phyloP scores from a whole-genome alignment of 92 coral and sea anemone genomes.

The Diadumene lineata region DNA sequence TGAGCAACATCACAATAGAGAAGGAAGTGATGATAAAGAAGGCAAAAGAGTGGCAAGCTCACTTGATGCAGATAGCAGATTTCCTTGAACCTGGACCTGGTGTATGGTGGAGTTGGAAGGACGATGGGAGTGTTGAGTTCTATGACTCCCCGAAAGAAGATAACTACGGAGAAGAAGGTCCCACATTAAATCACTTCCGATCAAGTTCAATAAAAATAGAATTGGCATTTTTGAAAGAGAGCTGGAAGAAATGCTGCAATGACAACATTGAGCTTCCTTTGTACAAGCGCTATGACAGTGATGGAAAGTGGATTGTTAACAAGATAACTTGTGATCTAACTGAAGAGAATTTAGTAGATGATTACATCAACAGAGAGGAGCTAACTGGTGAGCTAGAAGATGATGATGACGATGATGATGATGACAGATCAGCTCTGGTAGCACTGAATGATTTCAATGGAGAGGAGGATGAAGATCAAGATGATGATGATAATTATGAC shows the following conservation, averaged over 20 bases:
- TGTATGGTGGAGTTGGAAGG: slow-evolving; percentile 48
- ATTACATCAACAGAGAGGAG: neutral
- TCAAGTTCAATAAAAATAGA: slow-evolving; percentile 30
- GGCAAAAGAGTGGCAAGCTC: slow-evolving; percentile 48
- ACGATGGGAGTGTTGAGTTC: slow-evolving; percentile 50
- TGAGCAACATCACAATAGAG: slow-evolving; percentile 35
- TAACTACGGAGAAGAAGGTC: slow-evolving; percentile 40
- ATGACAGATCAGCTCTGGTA: neutral
- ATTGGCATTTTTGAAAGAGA: slow-evolving; percentile 2
- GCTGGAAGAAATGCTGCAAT: slow-evolving; percentile 18
- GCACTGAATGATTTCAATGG: too few relatives aligned
- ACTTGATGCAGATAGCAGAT: slow-evolving; percentile 45
- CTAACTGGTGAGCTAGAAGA: neutral
- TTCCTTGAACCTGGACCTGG: slow-evolving; percentile 49
- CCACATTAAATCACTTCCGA: slow-evolving; percentile 58
- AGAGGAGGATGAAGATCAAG: neutral
- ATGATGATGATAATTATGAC: slow-evolving; percentile 9
- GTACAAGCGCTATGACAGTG: slow-evolving; percentile 1
- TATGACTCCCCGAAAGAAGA: slow-evolving; percentile 48
- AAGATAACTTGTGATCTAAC: neutral
- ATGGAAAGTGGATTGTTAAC: slow-evolving; percentile 1
- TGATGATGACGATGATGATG: neutral
- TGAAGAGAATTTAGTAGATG: neutral
- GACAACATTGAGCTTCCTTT: slow-evolving; percentile 19
- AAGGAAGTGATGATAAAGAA: slow-evolving; percentile 27